phyloP scores from a whole-genome alignment of 1,140 invertebrate species.

The Phthorimaea operculella region DNA sequence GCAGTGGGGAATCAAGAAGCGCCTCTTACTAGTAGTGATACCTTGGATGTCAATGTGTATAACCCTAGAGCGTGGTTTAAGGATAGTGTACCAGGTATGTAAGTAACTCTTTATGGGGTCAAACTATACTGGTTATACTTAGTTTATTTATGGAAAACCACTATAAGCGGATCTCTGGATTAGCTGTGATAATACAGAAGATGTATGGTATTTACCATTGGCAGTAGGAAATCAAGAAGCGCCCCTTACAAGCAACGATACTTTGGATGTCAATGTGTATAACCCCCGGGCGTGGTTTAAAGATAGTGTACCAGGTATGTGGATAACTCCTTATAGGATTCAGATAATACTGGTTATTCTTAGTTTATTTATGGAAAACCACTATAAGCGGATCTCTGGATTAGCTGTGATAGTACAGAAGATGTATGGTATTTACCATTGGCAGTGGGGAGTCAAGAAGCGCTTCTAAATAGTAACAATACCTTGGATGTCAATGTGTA shows the following conservation, averaged over 20 bases:
- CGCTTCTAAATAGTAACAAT: constrained; percentile 27
- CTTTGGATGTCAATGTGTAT: constrained; percentile 48
- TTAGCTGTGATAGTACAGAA: too few relatives aligned
- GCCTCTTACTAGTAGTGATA: constrained; percentile 32
- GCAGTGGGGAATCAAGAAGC: constrained; percentile 36
- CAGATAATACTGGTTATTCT: too few relatives aligned
- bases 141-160: too few relatives aligned
- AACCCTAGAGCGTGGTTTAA: constrained; percentile 53
- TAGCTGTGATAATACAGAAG: too few relatives aligned
- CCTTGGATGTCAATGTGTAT: constrained; percentile 48
- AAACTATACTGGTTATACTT: too few relatives aligned
- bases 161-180: too few relatives aligned
- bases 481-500: constrained; percentile 51
- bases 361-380: too few relatives aligned
- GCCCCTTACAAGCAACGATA: constrained; percentile 32
- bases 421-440: constrained; percentile 71
- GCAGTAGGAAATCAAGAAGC: constrained; percentile 36
- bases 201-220: constrained; percentile 72
- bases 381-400: too few relatives aligned
- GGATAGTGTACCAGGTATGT: constrained; percentile 52
- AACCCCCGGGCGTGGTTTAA: constrained; percentile 53
- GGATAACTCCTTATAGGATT: too few relatives aligned
- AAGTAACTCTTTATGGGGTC: too few relatives aligned
- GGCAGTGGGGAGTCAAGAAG: constrained; percentile 35
- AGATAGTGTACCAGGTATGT: constrained; percentile 54